These are phyloP conservation scores for Pseudococcus longispinus DNA, from an alignment of 2,888 invertebrate species.

Conservation along the genomic window DNA sequence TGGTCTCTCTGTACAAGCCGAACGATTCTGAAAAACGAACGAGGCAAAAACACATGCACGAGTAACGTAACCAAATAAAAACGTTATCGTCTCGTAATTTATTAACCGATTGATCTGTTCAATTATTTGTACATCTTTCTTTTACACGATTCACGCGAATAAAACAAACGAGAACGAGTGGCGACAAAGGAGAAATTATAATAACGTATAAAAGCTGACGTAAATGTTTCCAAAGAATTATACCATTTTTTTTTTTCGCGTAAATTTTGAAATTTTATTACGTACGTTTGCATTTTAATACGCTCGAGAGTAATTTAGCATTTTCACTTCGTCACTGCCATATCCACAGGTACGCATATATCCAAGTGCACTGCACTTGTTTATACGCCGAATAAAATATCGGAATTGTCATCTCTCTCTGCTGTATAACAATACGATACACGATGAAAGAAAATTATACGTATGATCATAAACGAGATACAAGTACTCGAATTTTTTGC, in stretches of 20 bases:
- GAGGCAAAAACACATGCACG: neutral
- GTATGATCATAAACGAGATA: neutral
- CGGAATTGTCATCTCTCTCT: neutral
- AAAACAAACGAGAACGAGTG: constrained; percentile 14
- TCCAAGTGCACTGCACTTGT: too few species aligned
- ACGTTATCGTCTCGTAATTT: neutral
- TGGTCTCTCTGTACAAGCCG: too few species aligned
- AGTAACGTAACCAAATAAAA: neutral
- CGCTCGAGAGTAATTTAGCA: constrained; percentile 5
- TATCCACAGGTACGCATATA: neutral
- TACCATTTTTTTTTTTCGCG: constrained; percentile 11
- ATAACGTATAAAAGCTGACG: neutral
- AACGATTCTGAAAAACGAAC: neutral
- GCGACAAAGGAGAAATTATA: neutral
- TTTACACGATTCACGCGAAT: neutral
- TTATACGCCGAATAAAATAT: neutral
- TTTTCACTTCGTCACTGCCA: neutral
- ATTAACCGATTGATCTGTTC: constrained; percentile 7
- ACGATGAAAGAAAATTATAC: neutral
- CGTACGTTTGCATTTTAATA: neutral
- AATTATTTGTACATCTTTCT: constrained; percentile 4
- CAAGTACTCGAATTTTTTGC: neutral
- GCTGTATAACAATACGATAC: neutral
- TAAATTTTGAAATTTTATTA: constrained; percentile 21
- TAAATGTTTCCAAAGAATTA: neutral